phyloP scores from a whole-genome alignment of 2,797 vertebrate genomes.

The Mus spretus region DNA sequence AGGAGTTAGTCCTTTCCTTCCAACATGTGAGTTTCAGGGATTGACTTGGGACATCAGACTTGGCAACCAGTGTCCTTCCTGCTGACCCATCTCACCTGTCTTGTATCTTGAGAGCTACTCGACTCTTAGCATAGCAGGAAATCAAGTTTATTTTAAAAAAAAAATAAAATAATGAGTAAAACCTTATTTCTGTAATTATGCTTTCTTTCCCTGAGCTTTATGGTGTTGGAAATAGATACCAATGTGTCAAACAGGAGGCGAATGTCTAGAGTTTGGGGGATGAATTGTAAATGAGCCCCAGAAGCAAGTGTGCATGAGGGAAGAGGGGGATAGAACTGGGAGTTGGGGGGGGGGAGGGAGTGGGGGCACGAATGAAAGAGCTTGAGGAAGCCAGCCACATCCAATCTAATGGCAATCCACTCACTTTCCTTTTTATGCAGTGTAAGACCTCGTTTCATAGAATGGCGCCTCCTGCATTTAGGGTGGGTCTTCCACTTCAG shows the following conservation, averaged over 20 bases:
- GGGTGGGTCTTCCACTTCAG: background rate
- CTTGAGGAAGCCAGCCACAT: background rate
- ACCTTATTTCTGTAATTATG: background rate
- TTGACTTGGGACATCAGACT: background rate
- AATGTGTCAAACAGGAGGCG: background rate
- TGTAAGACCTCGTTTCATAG: background rate
- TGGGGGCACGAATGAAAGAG: no score
- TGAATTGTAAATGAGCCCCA: background rate
- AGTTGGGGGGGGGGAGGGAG: no score
- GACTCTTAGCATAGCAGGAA: slow-evolving; percentile 3
- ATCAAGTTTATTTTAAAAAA: slow-evolving; percentile 6
- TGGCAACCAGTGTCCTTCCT: background rate
- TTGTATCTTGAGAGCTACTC: slow-evolving; percentile 9
- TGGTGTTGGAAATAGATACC: background rate
- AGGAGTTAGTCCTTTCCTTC: background rate
- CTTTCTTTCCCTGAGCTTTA: background rate
- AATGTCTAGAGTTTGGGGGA: background rate
- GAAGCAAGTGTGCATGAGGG: background rate
- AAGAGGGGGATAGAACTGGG: no score
- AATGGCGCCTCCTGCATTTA: background rate
- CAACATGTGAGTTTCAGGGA: no score
- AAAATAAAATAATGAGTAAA: slow-evolving; percentile 1
- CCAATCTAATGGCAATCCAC: accelerated
- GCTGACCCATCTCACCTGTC: background rate
- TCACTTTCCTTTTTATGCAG: no score